Evolutionary conservation across 2,888 invertebrate species (phyloP).

Genomic region (Patella caerulea): DNA sequence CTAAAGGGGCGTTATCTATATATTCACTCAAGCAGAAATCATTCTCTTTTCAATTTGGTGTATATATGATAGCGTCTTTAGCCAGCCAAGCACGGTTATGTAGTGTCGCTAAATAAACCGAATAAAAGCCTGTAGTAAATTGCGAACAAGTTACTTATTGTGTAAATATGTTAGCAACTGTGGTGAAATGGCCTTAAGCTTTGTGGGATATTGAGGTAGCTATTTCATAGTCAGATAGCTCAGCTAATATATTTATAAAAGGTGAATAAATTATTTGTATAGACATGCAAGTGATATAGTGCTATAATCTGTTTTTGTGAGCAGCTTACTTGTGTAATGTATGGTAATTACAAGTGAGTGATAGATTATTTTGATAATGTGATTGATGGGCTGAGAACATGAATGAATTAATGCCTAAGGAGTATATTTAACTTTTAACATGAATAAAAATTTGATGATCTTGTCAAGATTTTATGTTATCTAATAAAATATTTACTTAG

Average conservation of each 20-base stretch:
- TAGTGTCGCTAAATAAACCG: constrained; percentile 12
- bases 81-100: background rate
- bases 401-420: no score
- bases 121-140: constrained; percentile 10
- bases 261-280: constrained; percentile 10
- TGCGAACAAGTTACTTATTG: constrained; percentile 12
- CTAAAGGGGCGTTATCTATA: constrained; percentile 7
- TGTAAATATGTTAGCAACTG: constrained; percentile 13
- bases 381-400: no score
- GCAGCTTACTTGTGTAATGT: no score
- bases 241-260: constrained; percentile 1
- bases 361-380: no score
- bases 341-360: no score
- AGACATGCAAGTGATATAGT: background rate
- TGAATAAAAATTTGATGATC: no score
- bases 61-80: constrained; percentile 11
- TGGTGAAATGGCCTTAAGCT: constrained; percentile 12
- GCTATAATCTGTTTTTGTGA: no score
- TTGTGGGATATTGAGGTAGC: constrained; percentile 9
- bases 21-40: background rate
- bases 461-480: no score
- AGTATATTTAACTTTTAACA: no score
- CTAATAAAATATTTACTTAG: no score
- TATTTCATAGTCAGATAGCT: constrained; percentile 9
- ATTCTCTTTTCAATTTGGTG: constrained; percentile 9